phyloP scores from a whole-genome alignment of 2,888 invertebrate genomes.

The Pristionchus maxplancki region DNA sequence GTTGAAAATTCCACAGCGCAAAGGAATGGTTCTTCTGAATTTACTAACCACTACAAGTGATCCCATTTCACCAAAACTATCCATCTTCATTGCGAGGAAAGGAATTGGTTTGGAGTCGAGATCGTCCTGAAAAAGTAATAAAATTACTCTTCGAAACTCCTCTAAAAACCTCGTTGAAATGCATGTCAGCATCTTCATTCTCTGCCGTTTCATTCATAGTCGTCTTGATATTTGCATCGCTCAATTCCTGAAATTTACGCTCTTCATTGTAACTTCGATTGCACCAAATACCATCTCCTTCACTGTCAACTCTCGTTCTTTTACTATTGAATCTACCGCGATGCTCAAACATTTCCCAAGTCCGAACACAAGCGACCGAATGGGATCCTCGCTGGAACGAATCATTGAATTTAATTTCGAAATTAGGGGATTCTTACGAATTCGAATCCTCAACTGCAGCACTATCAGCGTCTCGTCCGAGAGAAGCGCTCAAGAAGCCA shows the following conservation, averaged over 20 bases:
- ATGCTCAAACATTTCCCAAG: not conserved
- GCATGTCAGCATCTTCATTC: not conserved
- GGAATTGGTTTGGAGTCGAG: not conserved
- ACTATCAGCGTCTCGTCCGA: not conserved
- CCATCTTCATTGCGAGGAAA: not conserved
- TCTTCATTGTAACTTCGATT: too few species aligned
- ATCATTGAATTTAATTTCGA: not conserved
- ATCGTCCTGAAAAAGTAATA: not conserved
- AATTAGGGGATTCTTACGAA: not conserved
- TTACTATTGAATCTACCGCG: not conserved
- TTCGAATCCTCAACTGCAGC: not conserved
- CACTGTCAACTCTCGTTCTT: not conserved
- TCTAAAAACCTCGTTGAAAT: not conserved
- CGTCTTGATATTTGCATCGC: not conserved
- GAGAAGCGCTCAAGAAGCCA: not conserved
- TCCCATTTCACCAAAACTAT: too few species aligned
- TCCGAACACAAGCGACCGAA: not conserved
- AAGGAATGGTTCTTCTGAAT: too few species aligned
- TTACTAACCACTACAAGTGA: too few species aligned
- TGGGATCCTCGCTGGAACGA: not conserved
- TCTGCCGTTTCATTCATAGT: not conserved
- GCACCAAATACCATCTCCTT: too few species aligned
- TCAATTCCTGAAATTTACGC: not conserved
- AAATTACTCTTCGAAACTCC: too few species aligned
- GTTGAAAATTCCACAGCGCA: too few species aligned